These are phyloP conservation scores for Poecilia latipinna DNA, from an alignment of 2,113 vertebrate genomes.

Conservation along the genomic window DNA sequence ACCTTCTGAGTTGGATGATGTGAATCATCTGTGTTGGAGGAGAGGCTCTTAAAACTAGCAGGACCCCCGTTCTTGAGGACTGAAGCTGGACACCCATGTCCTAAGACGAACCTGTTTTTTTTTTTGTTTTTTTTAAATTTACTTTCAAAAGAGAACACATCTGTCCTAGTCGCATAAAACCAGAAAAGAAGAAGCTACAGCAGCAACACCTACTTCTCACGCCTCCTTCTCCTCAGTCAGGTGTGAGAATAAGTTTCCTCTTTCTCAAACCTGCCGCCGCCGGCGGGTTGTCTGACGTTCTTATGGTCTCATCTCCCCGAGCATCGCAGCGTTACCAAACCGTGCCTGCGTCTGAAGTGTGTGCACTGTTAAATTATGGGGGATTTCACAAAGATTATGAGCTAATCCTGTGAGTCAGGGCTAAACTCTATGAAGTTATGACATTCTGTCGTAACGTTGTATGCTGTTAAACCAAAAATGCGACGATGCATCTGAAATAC, in stretches of 20 bases:
- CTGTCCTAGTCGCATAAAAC: not conserved
- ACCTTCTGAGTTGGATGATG: too few species aligned
- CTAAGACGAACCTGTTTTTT: not conserved
- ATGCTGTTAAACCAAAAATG: too few species aligned
- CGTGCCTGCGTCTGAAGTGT: slow-evolving; percentile 18
- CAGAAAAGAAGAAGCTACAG: not conserved
- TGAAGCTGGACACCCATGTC: not conserved
- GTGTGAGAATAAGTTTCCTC: slow-evolving; percentile 26
- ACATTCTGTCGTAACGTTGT: not conserved
- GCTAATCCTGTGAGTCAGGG: slow-evolving; percentile 6
- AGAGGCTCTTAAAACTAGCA: too few species aligned
- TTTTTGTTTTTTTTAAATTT: not conserved
- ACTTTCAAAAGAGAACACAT: not conserved
- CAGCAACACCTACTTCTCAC: not conserved
- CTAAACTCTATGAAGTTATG: slow-evolving; percentile 7
- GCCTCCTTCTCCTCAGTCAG: not conserved
- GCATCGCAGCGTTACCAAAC: slow-evolving; percentile 16
- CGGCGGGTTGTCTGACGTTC: slow-evolving; percentile 19
- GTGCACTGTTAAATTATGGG: slow-evolving; percentile 30
- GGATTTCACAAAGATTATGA: slow-evolving; percentile 22
- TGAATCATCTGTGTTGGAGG: too few species aligned
- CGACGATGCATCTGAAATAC: too few species aligned
- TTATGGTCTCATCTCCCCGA: slow-evolving; percentile 2
- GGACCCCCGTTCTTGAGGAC: too few species aligned
- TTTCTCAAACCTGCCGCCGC: not conserved